A percentile compares a stretch with the other conserved stretches of the same genome.
phyloP scores from a whole-genome alignment of 2,888 invertebrate genomes.

The Hemistola chrysoprasaria region DNA sequence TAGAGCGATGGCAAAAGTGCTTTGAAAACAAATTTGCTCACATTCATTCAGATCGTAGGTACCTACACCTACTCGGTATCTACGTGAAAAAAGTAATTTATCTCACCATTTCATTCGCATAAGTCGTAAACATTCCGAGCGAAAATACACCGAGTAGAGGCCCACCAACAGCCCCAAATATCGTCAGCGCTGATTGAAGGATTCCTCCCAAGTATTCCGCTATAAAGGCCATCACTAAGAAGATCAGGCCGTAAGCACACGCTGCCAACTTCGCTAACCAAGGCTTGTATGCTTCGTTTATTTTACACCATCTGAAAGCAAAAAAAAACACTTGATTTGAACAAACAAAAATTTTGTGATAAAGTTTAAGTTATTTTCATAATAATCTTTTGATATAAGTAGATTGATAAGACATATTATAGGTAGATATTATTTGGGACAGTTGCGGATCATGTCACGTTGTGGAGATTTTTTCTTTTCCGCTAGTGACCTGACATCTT shows the following conservation, averaged over 20 bases:
- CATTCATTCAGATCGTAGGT: no score
- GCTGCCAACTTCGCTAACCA: conserved; percentile 86
- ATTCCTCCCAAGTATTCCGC: conserved; percentile 92
- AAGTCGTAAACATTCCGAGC: conserved; percentile 90
- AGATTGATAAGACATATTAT: no score
- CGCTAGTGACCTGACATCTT: no score
- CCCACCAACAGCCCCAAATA: conserved; percentile 93
- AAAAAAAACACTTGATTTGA: background rate
- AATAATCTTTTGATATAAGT: no score
- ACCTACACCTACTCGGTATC: no score
- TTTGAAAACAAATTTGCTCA: no score
- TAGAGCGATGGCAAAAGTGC: no score
- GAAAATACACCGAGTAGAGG: conserved; percentile 93
- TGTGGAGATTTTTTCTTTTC: no score
- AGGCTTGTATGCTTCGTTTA: conserved; percentile 58
- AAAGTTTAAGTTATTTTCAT: no score
- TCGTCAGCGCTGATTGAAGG: conserved; percentile 91
- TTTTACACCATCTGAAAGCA: conserved; percentile 54
- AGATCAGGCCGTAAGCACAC: conserved; percentile 87
- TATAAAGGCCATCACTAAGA: conserved; percentile 90
- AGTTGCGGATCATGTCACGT: no score
- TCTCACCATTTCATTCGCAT: conserved; percentile 86
- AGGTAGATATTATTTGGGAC: no score
- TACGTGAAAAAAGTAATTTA: background rate
- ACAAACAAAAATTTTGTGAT: no score